These are phyloP conservation scores for Terrapene triunguis DNA, from an alignment of 2,113 vertebrate genomes.

Conservation along the genomic window DNA sequence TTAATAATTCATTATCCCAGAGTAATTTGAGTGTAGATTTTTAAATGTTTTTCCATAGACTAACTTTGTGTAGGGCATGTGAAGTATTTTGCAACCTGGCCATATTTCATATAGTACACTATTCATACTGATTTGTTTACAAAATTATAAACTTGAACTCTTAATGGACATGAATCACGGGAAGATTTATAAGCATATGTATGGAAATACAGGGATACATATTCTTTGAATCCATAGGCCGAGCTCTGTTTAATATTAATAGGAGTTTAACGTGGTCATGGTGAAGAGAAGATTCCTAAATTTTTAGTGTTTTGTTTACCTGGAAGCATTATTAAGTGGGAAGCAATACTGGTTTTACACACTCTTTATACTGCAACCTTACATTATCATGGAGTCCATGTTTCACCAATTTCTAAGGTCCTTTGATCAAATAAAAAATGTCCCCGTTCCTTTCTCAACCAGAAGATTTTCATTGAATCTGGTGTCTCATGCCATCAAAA, in stretches of 20 bases:
- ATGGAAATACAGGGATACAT: neutral
- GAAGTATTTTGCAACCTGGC: neutral
- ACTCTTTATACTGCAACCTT: neutral
- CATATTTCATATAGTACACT: neutral
- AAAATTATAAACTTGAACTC: slow-evolving; percentile 13
- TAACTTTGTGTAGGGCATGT: neutral
- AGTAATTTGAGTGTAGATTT: neutral
- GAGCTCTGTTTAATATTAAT: slow-evolving; percentile 17
- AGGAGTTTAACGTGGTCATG: neutral
- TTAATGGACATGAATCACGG: neutral
- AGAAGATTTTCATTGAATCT: neutral
- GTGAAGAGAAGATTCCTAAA: neutral
- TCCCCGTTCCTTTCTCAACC: neutral
- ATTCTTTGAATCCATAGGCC: neutral
- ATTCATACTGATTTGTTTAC: slow-evolving; percentile 8
- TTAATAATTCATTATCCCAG: neutral
- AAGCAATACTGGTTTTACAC: neutral
- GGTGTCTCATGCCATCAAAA: neutral
- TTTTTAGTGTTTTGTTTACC: neutral
- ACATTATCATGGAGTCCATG: neutral
- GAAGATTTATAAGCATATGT: neutral
- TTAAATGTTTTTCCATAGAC: neutral
- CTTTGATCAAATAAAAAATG: neutral
- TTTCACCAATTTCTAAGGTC: neutral
- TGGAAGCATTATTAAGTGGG: neutral